Conservation (phyloP, 2,888 invertebrate species). For the Furcula furcula region DNA sequence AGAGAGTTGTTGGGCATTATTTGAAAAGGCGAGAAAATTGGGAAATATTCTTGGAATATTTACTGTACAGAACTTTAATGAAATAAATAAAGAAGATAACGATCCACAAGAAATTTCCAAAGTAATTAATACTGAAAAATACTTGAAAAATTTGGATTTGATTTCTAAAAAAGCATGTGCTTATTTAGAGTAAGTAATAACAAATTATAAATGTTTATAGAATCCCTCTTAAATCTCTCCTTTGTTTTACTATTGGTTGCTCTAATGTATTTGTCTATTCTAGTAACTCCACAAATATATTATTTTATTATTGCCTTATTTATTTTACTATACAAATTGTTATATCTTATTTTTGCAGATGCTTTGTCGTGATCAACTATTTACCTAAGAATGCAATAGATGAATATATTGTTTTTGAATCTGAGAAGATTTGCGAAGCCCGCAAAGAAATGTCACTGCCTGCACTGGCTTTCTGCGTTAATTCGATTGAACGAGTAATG, state of each 20-base stretch:
- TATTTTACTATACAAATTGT: too few species aligned
- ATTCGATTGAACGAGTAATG: slow-evolving; percentile 32
- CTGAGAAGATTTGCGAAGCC: slow-evolving; percentile 40
- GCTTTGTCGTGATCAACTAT: slow-evolving; percentile 41
- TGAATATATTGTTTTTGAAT: slow-evolving; percentile 36
- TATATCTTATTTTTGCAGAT: slow-evolving; percentile 24
- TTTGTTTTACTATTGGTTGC: too few species aligned
- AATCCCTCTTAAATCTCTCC: too few species aligned
- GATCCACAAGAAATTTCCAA: slow-evolving; percentile 29
- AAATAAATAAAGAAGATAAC: slow-evolving; percentile 9
- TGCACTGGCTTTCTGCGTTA: slow-evolving; percentile 30
- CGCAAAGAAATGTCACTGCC: slow-evolving; percentile 43
- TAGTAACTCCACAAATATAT: too few species aligned
- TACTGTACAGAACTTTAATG: slow-evolving; percentile 32
- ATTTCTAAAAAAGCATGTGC: slow-evolving; percentile 38
- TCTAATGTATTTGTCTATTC: too few species aligned
- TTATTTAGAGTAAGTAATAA: slow-evolving; percentile 37
- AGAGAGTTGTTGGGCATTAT: slow-evolving; percentile 33
- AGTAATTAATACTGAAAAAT: slow-evolving; percentile 32
- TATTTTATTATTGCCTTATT: too few species aligned
- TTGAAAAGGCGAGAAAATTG: slow-evolving; percentile 36
- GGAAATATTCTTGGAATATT: slow-evolving; percentile 46
- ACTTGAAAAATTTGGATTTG: slow-evolving; percentile 44
- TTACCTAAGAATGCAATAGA: slow-evolving; percentile 27
- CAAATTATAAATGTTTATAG: too few species aligned